These are phyloP conservation scores for Tupiocoris notatus DNA, from an alignment of 2,888 invertebrate genomes.

Conservation along the genomic window DNA sequence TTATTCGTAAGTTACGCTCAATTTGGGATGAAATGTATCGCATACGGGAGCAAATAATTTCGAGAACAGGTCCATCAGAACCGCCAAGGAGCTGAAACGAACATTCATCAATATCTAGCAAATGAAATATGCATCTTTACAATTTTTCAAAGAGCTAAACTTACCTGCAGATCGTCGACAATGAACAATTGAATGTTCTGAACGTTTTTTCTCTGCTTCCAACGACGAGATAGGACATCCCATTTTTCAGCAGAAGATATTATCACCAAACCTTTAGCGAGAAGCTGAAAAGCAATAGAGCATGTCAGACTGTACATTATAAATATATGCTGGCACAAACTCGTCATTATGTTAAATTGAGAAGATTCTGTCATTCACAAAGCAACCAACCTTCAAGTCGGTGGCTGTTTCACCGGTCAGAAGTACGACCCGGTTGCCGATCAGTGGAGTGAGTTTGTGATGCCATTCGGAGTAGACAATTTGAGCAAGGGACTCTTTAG, in stretches of 20 bases:
- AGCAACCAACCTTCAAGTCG: slow-evolving; percentile 73
- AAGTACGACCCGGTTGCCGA: slow-evolving; percentile 84
- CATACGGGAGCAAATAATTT: slow-evolving; percentile 87
- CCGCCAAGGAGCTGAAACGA: slow-evolving; percentile 67
- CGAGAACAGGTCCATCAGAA: slow-evolving; percentile 89
- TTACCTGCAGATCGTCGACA: slow-evolving; percentile 87
- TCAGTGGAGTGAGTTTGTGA: slow-evolving; percentile 74
- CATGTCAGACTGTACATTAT: too few species aligned
- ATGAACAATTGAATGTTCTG: slow-evolving; percentile 95
- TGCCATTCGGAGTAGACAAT: slow-evolving; percentile 89
- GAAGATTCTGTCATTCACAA: background rate
- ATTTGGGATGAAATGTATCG: slow-evolving; percentile 96
- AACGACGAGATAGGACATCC: slow-evolving; percentile 96
- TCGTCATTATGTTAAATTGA: background rate
- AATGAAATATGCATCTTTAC: too few species aligned
- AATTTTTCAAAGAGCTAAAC: too few species aligned
- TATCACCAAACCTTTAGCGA: slow-evolving; percentile 93
- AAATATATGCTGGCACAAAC: slow-evolving; percentile 13
- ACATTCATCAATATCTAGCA: background rate
- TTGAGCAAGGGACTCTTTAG: slow-evolving; percentile 88
- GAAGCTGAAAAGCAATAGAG: slow-evolving; percentile 61
- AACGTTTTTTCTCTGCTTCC: slow-evolving; percentile 98
- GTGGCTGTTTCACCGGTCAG: slow-evolving; percentile 97
- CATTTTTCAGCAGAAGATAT: slow-evolving; percentile 97
- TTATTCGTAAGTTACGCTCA: slow-evolving; percentile 83